A percentile compares a stretch with the other conserved stretches of the same genome.
phyloP scores from a whole-genome alignment of 1,140 invertebrate genomes.

The Drosophila nigromelanica region DNA sequence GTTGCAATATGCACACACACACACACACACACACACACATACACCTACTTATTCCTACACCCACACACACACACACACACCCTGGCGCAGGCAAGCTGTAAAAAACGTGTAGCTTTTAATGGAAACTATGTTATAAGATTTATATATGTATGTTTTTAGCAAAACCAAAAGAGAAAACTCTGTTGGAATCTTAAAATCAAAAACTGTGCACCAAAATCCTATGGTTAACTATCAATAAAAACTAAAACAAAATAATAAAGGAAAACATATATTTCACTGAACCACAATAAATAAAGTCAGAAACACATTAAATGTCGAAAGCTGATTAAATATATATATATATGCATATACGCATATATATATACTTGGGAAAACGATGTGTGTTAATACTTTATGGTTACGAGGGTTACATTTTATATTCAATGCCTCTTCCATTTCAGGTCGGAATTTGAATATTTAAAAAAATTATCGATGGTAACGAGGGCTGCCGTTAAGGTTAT shows the following conservation, averaged over 20 bases:
- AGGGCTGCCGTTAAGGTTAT: too few species aligned
- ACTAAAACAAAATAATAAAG: too few species aligned
- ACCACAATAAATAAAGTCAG: slow-evolving; percentile 10
- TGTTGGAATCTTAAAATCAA: slow-evolving; percentile 31
- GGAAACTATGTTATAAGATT: slow-evolving; percentile 36
- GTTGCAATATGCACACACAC: slow-evolving; percentile 21
- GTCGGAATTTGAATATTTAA: too few species aligned
- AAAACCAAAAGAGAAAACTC: slow-evolving; percentile 9
- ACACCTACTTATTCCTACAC: not conserved
- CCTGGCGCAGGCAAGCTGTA: slow-evolving; percentile 35
- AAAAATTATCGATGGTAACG: too few species aligned
- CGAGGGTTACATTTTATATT: not conserved
- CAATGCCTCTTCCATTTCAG: too few species aligned
- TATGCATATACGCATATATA: slow-evolving; percentile 2
- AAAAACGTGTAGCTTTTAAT: slow-evolving; percentile 36
- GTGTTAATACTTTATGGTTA: not conserved
- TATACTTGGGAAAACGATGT: not conserved
- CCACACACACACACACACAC: slow-evolving; percentile 1
- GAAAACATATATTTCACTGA: slow-evolving; percentile 2
- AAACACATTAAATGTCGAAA: slow-evolving; percentile 19
- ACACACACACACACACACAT: slow-evolving; percentile 5
- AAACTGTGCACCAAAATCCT: slow-evolving; percentile 26
- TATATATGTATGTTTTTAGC: slow-evolving; percentile 50
- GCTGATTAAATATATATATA: slow-evolving; percentile 19
- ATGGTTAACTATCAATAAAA: slow-evolving; percentile 11